A percentile compares a stretch with the other conserved stretches of the same genome.
Evolutionary conservation across 2,888 invertebrate genomes (phyloP).

Genomic region (Pteria penguin): DNA sequence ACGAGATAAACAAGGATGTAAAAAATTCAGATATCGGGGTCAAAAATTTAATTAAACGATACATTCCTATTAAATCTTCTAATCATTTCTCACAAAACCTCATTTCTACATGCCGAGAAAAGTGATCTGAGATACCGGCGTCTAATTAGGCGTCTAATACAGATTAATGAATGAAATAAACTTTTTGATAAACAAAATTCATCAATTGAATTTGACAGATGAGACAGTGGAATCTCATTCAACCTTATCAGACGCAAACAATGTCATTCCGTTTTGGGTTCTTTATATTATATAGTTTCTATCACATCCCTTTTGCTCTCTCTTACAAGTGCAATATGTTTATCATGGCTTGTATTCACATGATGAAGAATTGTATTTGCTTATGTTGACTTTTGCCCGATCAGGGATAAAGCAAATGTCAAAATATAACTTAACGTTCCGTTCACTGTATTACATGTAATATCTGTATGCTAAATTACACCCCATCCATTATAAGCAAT

Average conservation of each 20-base stretch:
- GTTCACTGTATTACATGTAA: slow-evolving; percentile 19
- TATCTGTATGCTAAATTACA: slow-evolving; percentile 27
- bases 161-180: slow-evolving; percentile 10
- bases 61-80: not conserved
- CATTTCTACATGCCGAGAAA: not conserved
- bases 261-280: not conserved
- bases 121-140: not conserved
- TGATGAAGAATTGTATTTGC: not conserved
- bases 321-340: not conserved
- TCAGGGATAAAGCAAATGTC: slow-evolving; percentile 24
- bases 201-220: slow-evolving; percentile 10
- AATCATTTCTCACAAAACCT: not conserved
- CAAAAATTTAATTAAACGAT: no score
- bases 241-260: not conserved
- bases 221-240: not conserved
- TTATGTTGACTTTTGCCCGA: not conserved
- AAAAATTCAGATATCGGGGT: no score
- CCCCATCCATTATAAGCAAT: slow-evolving; percentile 17
- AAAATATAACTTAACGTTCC: slow-evolving; percentile 19
- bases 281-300: not conserved
- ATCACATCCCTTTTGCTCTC: not conserved
- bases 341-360: not conserved
- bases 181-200: not conserved
- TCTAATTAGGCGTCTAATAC: slow-evolving; percentile 5
- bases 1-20: no score